Percentiles rank a stretch among this genome's conserved stretches.
Conservation (phyloP, 1,140 invertebrate species). For the Cotesia vestalis region DNA sequence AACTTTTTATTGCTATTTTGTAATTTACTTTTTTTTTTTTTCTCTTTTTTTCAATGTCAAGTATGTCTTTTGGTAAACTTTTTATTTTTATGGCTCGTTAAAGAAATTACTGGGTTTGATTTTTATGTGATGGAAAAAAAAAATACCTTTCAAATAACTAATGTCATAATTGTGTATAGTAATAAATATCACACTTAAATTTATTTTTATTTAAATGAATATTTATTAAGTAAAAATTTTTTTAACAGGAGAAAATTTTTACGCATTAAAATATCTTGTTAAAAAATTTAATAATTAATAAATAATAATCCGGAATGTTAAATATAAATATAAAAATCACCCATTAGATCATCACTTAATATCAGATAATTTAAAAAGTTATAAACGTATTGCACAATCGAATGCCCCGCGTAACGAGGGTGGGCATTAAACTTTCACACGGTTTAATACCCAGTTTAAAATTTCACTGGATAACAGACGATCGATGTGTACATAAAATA, state of each 20-base stretch:
- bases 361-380: neutral
- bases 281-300: neutral
- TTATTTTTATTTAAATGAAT: too few species aligned
- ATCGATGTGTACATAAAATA: neutral
- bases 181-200: too few species aligned
- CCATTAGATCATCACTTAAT: constrained; percentile 37
- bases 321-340: neutral
- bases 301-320: constrained; percentile 4
- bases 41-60: constrained; percentile 32
- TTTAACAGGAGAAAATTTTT: too few species aligned
- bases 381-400: constrained; percentile 24
- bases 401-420: constrained; percentile 23
- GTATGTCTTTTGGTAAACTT: constrained; percentile 1
- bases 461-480: neutral
- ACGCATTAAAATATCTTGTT: too few species aligned
- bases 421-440: constrained; percentile 34
- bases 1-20: neutral
- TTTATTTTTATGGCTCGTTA: constrained; percentile 12
- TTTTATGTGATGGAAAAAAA: too few species aligned
- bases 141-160: too few species aligned
- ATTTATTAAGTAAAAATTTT: too few species aligned
- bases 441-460: constrained; percentile 24
- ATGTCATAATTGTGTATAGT: too few species aligned
- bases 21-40: neutral
- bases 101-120: neutral